Base-by-base conservation (phyloP, 2,888 invertebrate species). In the Catotricha subobsoleta region DNA sequence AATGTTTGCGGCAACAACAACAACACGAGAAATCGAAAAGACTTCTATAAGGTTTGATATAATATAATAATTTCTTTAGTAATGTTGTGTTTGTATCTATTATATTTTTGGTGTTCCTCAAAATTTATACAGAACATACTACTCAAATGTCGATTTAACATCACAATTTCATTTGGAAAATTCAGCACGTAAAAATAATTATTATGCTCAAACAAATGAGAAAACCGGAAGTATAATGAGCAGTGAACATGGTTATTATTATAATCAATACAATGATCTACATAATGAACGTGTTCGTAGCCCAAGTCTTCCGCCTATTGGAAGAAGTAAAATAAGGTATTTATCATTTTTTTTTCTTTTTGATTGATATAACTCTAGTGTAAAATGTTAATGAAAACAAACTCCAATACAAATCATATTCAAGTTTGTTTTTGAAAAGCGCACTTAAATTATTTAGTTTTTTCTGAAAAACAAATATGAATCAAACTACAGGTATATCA, bases 1-100 rank as follows among this genome's bases (percentile, higher is more conserved):
- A 54, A 82, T 81, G 43, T 86, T 83, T 78, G 79, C 80, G 42
- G 61, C 72, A 37, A 71, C 69, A 19, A 64, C 64, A 38, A 71
- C 69, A 20, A 64, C 64, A 45, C 57, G 59, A 42, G 54, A 56
- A 49, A 57, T 57, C 45, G 59, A 64, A 43, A 58, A 60, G 49
- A 62, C 63, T 41, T 60, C 60, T 43, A 60, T 62, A 46, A 56
- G 62, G 51, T 48, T 47, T 39, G 33, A 16, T 9, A n/a, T 23
- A 16, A 35, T 19, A 18, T 18, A n/a, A n/a, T n/a, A n/a, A n/a
- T 15, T 35, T 27, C n/a, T 20, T 29, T 35, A 29, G 20, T 20
- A 15, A 13, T 13, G n/a, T 4, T 6, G n/a, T 20, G 5, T n/a
- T 20, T 12, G 21, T 20, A 20, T 8, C 18, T 16, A 16, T 10